Evolutionary conservation across 2,797 vertebrate species (phyloP).

Genomic region (Salmo trutta): DNA sequence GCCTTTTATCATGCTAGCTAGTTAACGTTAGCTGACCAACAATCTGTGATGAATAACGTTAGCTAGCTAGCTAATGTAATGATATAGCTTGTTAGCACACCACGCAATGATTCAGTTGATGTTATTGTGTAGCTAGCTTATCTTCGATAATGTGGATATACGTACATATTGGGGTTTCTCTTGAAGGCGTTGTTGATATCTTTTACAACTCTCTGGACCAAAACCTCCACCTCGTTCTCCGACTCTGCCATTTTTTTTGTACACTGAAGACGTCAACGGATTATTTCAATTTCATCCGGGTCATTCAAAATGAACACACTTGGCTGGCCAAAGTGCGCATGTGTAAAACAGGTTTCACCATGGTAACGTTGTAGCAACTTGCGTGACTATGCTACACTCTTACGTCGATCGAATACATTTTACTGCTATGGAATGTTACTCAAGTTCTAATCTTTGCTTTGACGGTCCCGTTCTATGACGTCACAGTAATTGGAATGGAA

Average conservation of each 20-base stretch:
- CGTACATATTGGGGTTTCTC: constrained; percentile 94
- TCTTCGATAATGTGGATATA: constrained; percentile 11
- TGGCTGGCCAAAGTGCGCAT: neutral
- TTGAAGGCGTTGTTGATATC: constrained; percentile 93
- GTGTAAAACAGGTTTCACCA: neutral
- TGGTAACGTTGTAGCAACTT: neutral
- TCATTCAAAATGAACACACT: neutral
- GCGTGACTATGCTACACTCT: too few relatives aligned
- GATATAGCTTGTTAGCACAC: too few relatives aligned
- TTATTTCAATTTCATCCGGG: constrained; percentile 50
- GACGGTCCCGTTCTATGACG: too few relatives aligned
- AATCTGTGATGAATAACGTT: too few relatives aligned
- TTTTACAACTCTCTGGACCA: constrained; percentile 96
- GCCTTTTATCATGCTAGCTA: too few relatives aligned
- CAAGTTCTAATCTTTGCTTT: too few relatives aligned
- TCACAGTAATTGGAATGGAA: too few relatives aligned
- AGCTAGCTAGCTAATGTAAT: too few relatives aligned
- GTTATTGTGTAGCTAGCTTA: neutral
- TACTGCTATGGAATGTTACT: too few relatives aligned
- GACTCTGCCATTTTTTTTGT: constrained; percentile 92
- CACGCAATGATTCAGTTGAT: too few relatives aligned
- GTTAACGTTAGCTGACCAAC: too few relatives aligned
- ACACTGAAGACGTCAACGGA: constrained; percentile 49
- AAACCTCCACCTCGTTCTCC: constrained; percentile 89
- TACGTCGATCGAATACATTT: too few relatives aligned